Evolutionary conservation across 2,888 invertebrate genomes (phyloP), one percentile per base, ranked within the genome.

Genomic region (Augiades crinisus): DNA sequence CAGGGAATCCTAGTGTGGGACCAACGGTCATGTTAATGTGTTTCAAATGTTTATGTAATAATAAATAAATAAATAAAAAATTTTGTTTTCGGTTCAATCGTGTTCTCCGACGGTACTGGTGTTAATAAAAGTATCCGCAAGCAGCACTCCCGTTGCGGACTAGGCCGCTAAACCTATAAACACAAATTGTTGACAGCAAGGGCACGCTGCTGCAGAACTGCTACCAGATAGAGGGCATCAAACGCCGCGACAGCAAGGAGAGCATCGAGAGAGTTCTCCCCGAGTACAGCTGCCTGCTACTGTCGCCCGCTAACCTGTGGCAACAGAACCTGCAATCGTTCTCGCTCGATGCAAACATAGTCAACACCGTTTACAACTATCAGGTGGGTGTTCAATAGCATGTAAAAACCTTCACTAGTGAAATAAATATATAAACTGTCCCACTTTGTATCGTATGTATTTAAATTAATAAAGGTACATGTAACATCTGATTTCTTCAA

Each of bases 231-330:
- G 96, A 96, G 75, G 93, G 94, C 54, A 92, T 95, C 4, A 94
- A 95, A 67, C 91, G 92, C 43, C 85, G 80, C 7, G 91, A 91
- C 34, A 78, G 78, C 53, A 81, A 79, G 61, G 90, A 92, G 4
- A 91, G 92, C 58, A 90, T 91, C 54, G 92, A 93, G 27, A 90
- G 85, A 16, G 91, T 96, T 49, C 90, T 99, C 58, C 98, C 99
- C 0, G 96, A 98, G 75, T 98, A 97, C 77, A 95, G 94, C 75
- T 99, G 99, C 78, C 91, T 99, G 17, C 88, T 97, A 30, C 84
- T 99, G 5, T 98, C 98, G 0, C 99, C 98, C 0, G 98, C 97
- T 4, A 98, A 97, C 86, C 91, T 99, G 53, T 99, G 99, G 99
- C 94, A 94, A 63, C 95, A 96, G 73, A 95, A 95, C 75, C 87